These are phyloP conservation scores for Callaeas wilsoni DNA, from an alignment of 2,113 vertebrate species.

Conservation along the genomic window DNA sequence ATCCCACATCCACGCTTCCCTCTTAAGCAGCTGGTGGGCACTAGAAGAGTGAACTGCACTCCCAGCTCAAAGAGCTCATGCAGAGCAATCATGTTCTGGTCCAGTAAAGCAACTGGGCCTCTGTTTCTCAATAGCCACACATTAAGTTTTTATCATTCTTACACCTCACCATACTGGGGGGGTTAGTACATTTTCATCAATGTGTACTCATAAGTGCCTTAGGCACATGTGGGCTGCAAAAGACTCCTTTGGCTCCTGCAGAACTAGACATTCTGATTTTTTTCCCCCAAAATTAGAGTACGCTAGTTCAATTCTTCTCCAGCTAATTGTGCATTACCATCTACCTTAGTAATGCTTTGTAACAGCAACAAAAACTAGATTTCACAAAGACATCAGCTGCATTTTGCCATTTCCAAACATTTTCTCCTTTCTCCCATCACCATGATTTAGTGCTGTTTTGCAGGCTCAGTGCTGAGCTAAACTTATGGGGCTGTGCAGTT, in stretches of 20 bases:
- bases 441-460: constrained; percentile 59
- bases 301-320: background rate
- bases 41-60: background rate
- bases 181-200: background rate
- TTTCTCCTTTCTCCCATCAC: constrained; percentile 33
- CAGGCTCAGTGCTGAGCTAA: constrained; percentile 44
- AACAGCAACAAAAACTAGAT: background rate
- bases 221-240: background rate
- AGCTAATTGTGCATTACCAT: background rate
- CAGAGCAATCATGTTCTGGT: background rate
- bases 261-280: background rate
- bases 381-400: background rate
- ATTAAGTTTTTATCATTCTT: background rate
- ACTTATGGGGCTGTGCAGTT: constrained; percentile 33
- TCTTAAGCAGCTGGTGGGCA: background rate
- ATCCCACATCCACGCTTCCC: background rate
- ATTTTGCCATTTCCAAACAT: constrained; percentile 22
- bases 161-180: background rate
- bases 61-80: background rate
- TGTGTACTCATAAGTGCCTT: background rate
- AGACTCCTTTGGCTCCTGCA: background rate
- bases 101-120: background rate
- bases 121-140: background rate
- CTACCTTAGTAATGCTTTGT: background rate
- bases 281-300: background rate